phyloP scores from a whole-genome alignment of 2,888 invertebrate genomes.

The Beris morrisii region DNA sequence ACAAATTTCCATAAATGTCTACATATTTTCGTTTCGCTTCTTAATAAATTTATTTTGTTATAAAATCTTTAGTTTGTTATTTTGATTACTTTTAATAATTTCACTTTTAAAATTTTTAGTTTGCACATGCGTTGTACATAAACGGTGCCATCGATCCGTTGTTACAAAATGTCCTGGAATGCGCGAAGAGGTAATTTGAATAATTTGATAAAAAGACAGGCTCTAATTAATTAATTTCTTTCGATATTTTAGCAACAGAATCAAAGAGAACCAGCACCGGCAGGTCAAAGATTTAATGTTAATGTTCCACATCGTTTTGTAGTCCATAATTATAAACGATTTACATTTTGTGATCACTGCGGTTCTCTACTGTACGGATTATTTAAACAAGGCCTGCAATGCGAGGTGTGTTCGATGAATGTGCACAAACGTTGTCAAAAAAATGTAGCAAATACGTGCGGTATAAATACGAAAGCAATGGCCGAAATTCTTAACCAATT shows the following conservation, averaged over 20 bases:
- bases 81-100: background rate
- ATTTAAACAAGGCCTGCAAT: slow-evolving; percentile 94
- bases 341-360: slow-evolving; percentile 99
- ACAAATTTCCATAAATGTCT: slow-evolving; percentile 42
- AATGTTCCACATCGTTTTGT: slow-evolving; percentile 97
- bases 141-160: slow-evolving; percentile 94
- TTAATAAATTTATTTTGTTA: background rate
- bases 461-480: slow-evolving; percentile 96
- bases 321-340: slow-evolving; percentile 95
- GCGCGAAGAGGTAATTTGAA: slow-evolving; percentile 72
- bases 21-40: background rate
- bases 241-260: slow-evolving; percentile 49
- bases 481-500: slow-evolving; percentile 89
- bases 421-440: slow-evolving; percentile 98
- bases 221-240: slow-evolving; percentile 32
- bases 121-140: slow-evolving; percentile 99
- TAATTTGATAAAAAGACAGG: background rate
- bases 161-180: slow-evolving; percentile 99
- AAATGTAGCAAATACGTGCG: slow-evolving; percentile 99
- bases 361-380: slow-evolving; percentile 96
- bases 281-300: slow-evolving; percentile 89
- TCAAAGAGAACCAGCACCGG: slow-evolving; percentile 64
- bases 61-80: background rate
- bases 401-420: slow-evolving; percentile 95
- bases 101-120: slow-evolving; percentile 64